Base-by-base conservation (phyloP, 92 coral and sea anemone species). In the Epizoanthus illoricatus region DNA sequence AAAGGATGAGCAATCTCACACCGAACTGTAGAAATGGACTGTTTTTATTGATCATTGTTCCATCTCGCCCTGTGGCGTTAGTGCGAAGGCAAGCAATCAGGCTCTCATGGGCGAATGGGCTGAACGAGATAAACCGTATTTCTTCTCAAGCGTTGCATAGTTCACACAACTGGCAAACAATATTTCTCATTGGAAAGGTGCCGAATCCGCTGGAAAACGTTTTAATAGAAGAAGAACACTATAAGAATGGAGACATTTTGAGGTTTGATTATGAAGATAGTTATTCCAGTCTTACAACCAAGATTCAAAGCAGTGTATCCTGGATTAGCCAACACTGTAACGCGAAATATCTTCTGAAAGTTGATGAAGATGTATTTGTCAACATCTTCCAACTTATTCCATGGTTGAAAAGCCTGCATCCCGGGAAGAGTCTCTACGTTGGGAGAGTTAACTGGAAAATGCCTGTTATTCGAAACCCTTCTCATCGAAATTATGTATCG, bases 11-110 rank as follows among this genome's bases (percentile, higher is more conserved):
- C 56, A 52, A 52, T 11, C 81, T 75, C 16, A 3, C 21, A 11
- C 85, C 61, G 42, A 13, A 36, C 42, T 81, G 68, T 47, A 39
- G 75, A 55, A n/a, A 24, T 15, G 78, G 52, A 23, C 63, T 81
- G 23, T 81, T 69, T 58, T 18, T 81, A 47, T 76, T 81, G 20
- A 70, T 81, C 72, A 41, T 81, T 54, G 66, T 81, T 43, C 76
- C 76, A 15, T 69, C 76, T 33, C 68, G 68, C n/a, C 76, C 78
- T 55, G 60, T 40, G 19, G 33, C 78, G 9, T 5, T 23, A 56
- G 19, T 49, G 41, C 57, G 62, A 21, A 75, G 85, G 40, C 57
- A 65, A 17, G 85, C 85, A 28, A 57, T 81, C 16, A 65, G 85
- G 28, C 40, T 81, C 58, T 45, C 76, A 16, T 81, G 85, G 85